A percentile compares a stretch with the other conserved stretches of the same genome.
Evolutionary conservation across 1,140 invertebrate genomes (phyloP).

Genomic region (Hestina assimilis): DNA sequence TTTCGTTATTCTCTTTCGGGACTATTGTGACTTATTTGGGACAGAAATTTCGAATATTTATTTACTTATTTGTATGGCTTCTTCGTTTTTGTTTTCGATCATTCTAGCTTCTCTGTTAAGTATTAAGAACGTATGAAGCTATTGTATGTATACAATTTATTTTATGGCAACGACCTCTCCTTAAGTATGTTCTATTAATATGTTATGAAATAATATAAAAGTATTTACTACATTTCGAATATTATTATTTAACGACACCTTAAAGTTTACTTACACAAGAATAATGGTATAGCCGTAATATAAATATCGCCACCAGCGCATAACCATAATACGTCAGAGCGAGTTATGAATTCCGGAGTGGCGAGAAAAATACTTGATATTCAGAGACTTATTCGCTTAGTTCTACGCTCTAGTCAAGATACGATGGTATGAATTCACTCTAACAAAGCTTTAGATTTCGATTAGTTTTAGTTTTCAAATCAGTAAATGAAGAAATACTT

Average conservation of each 20-base stretch:
- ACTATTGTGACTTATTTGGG: constrained; percentile 6
- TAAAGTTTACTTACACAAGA: constrained; percentile 4
- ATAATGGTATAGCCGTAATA: constrained; percentile 10
- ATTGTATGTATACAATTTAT: too few species aligned
- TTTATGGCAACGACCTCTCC: too few species aligned
- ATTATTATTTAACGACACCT: background rate
- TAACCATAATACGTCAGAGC: constrained; percentile 22
- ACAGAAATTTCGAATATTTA: background rate
- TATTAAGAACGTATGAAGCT: too few species aligned
- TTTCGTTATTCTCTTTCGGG: constrained; percentile 20
- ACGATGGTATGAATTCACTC: background rate
- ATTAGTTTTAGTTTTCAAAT: too few species aligned
- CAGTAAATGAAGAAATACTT: background rate
- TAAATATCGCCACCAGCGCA: constrained; percentile 5
- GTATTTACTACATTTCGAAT: background rate
- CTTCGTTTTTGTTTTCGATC: too few species aligned
- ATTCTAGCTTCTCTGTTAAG: too few species aligned
- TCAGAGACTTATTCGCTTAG: constrained; percentile 4
- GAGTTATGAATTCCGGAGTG: constrained; percentile 51
- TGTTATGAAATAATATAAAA: too few species aligned
- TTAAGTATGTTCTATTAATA: too few species aligned
- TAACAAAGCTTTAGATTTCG: background rate
- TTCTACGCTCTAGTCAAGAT: background rate
- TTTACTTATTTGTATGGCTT: background rate
- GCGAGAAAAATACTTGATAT: constrained; percentile 40